Conservation (phyloP, 2,797 vertebrate genomes). For the Rhabdomys pumilio region DNA sequence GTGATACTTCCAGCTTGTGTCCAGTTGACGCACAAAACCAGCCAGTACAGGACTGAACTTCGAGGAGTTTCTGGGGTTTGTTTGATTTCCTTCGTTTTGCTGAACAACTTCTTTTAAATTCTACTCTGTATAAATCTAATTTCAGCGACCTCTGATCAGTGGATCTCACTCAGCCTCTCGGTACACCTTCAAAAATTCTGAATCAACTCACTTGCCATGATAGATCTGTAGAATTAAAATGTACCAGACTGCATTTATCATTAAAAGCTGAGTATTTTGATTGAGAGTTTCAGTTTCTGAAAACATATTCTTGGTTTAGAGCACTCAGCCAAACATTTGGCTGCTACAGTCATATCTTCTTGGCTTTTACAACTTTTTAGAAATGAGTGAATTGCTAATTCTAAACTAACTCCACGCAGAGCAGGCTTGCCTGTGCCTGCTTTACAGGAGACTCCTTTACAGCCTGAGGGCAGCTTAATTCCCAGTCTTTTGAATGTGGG, state of each 20-base stretch:
- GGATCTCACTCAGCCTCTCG: not conserved
- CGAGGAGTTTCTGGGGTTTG: not conserved
- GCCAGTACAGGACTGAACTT: not conserved
- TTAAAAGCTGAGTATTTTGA: not conserved
- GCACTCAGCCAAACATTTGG: not conserved
- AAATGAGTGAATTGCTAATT: not conserved
- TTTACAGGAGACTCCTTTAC: not conserved
- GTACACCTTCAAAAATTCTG: not conserved
- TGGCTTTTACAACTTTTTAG: not conserved
- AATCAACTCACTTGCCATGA: not conserved
- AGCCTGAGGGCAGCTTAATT: not conserved
- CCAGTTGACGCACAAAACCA: too few species aligned
- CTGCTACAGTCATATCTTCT: not conserved
- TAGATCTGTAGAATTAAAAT: not conserved
- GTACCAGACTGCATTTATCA: not conserved
- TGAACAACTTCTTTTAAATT: not conserved
- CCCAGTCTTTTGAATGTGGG: too few species aligned
- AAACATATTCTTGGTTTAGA: not conserved
- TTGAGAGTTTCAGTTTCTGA: not conserved
- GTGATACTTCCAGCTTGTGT: too few species aligned
- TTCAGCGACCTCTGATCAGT: not conserved
- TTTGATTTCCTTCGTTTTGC: not conserved
- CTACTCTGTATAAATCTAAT: not conserved
- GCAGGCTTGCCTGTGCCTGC: fast-evolving
- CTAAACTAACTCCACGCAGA: not conserved